These are phyloP conservation scores for Periophthalmus modestus DNA, from an alignment of 2,113 vertebrate genomes.

Conservation along the genomic window DNA sequence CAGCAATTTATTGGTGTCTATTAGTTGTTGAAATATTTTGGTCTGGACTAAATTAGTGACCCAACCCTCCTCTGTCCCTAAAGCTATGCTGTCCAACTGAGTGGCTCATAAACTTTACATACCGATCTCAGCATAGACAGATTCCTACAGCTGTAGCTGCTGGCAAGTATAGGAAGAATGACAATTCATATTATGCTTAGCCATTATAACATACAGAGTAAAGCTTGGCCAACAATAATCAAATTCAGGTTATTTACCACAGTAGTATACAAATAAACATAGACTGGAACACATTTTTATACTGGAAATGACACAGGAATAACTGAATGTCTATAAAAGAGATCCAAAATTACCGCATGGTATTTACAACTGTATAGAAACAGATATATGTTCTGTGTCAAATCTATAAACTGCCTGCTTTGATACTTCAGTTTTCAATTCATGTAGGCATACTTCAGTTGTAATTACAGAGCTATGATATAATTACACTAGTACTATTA, in stretches of 20 bases:
- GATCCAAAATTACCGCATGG: background rate
- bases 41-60: slow-evolving; percentile 13
- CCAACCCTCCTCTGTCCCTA: slow-evolving; percentile 10
- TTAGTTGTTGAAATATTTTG: slow-evolving; percentile 8
- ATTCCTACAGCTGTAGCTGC: slow-evolving; percentile 10
- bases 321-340: background rate
- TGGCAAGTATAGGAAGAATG: background rate
- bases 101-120: slow-evolving; percentile 13
- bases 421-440: too few species aligned
- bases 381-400: background rate
- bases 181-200: background rate
- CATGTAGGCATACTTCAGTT: background rate
- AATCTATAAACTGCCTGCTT: too few species aligned
- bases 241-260: background rate
- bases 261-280: background rate
- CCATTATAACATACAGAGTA: background rate
- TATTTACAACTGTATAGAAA: background rate
- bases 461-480: background rate
- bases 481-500: background rate
- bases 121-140: slow-evolving; percentile 3
- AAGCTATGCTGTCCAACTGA: slow-evolving; percentile 13
- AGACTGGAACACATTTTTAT: background rate
- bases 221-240: background rate
- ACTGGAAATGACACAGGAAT: background rate
- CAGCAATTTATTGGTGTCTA: background rate